phyloP scores from a whole-genome alignment of 1,140 invertebrate genomes.

The Holotrichia oblita region DNA sequence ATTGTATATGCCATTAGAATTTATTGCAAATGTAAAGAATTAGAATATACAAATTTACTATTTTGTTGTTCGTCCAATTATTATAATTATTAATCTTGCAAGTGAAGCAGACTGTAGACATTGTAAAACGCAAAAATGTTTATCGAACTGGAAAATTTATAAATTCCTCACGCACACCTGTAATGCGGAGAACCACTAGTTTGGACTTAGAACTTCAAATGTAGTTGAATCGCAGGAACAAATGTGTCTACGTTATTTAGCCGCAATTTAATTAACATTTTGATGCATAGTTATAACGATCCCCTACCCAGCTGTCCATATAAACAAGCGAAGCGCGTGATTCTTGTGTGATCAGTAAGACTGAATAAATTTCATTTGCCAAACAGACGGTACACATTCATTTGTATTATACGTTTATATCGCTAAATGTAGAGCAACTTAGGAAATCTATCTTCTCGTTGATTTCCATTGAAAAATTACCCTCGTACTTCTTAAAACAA shows the following conservation, averaged over 20 bases:
- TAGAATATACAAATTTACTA: no score
- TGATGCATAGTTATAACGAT: conserved; percentile 8
- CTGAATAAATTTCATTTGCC: not conserved
- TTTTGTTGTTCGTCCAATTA: not conserved
- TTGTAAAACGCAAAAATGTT: not conserved
- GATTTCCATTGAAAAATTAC: no score
- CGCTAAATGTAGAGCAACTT: no score
- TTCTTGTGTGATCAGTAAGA: not conserved
- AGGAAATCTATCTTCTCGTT: no score
- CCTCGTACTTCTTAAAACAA: no score
- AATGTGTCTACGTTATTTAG: conserved; percentile 16
- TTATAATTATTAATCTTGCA: not conserved
- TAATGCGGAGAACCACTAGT: not conserved
- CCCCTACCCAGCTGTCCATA: conserved; percentile 21
- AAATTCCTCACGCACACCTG: conserved; percentile 11
- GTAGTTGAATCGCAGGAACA: conserved; percentile 10
- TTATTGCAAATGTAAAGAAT: no score
- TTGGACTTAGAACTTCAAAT: conserved; percentile 19
- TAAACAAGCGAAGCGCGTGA: not conserved
- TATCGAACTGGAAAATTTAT: conserved; percentile 18
- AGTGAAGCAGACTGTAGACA: not conserved
- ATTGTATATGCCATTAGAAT: no score
- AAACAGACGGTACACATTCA: not conserved
- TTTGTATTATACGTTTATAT: no score
- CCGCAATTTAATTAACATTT: conserved; percentile 34